These are phyloP conservation scores for Pardosa pseudoannulata DNA, from an alignment of 2,888 invertebrate species.

Conservation along the genomic window DNA sequence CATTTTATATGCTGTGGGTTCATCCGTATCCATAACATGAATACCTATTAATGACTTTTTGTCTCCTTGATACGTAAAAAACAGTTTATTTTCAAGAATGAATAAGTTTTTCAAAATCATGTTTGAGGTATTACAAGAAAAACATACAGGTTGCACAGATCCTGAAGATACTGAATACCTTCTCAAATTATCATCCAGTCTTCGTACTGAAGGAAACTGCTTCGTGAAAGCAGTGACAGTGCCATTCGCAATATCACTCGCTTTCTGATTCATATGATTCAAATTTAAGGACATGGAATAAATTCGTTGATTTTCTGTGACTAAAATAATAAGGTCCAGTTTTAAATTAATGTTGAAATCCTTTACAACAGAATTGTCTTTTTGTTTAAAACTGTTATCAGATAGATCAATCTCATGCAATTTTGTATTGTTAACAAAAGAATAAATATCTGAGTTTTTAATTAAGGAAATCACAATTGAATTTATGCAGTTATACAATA, in stretches of 20 bases:
- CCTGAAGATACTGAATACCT: conserved; percentile 17
- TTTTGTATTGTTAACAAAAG: conserved; percentile 52
- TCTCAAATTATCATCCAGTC: conserved; percentile 20
- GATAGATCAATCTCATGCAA: conserved; percentile 33
- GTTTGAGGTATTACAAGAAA: conserved; percentile 34
- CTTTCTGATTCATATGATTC: not conserved
- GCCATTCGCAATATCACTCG: not conserved
- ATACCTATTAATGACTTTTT: conserved; percentile 21
- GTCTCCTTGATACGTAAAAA: conserved; percentile 5
- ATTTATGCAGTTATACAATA: too few species aligned
- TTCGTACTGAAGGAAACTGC: conserved; percentile 46
- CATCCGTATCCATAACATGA: conserved; percentile 34
- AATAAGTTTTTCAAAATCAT: conserved; percentile 29
- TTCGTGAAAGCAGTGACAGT: conserved; percentile 61
- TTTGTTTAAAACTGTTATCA: not conserved
- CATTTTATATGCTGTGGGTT: conserved; percentile 20
- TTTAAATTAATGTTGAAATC: conserved; percentile 43
- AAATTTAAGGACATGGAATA: conserved; percentile 39
- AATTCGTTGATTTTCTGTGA: conserved; percentile 23
- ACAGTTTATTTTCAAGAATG: conserved; percentile 42
- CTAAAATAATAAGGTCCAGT: conserved; percentile 22
- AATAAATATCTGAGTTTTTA: conserved; percentile 37
- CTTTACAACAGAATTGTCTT: not conserved
- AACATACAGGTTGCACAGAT: conserved; percentile 17
- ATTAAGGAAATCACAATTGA: not conserved